phyloP scores from a whole-genome alignment of 1,140 invertebrate genomes.

The Homarus americanus region DNA sequence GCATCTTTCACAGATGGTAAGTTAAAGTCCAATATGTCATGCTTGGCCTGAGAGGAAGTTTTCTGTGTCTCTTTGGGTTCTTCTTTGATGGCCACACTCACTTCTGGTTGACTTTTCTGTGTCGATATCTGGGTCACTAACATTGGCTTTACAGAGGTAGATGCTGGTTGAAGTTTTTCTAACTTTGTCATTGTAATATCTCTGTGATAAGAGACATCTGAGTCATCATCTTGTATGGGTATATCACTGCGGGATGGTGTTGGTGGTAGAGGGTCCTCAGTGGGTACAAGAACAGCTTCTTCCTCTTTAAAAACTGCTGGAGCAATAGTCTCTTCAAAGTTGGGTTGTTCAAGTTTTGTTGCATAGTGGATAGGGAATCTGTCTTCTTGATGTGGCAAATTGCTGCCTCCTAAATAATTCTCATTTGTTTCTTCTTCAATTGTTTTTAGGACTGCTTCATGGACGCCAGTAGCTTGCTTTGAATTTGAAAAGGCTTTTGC shows the following conservation, averaged over 20 bases:
- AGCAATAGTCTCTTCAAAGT: constrained; percentile 35
- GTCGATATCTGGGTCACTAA: not conserved
- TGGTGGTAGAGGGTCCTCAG: constrained; percentile 57
- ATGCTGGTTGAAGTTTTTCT: not conserved
- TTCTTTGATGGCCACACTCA: not conserved
- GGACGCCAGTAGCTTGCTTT: not conserved
- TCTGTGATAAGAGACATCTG: not conserved
- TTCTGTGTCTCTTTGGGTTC: no score
- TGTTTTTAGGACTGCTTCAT: not conserved
- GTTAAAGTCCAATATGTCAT: not conserved
- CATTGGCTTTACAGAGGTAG: not conserved
- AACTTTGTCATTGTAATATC: not conserved
- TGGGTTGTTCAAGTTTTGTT: not conserved
- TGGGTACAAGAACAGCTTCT: constrained; percentile 46
- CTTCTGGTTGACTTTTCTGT: not conserved
- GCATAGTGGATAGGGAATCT: constrained; percentile 6
- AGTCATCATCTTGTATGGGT: constrained; percentile 13
- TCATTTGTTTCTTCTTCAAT: constrained; percentile 49
- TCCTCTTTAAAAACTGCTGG: constrained; percentile 43
- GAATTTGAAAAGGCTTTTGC: not conserved
- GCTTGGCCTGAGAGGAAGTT: not conserved
- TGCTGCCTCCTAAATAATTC: constrained; percentile 36
- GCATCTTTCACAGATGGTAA: not conserved
- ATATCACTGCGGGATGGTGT: constrained; percentile 56
- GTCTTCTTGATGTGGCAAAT: not conserved